phyloP scores from a whole-genome alignment of 2,888 invertebrate genomes.

The Erpobdella octoculata region DNA sequence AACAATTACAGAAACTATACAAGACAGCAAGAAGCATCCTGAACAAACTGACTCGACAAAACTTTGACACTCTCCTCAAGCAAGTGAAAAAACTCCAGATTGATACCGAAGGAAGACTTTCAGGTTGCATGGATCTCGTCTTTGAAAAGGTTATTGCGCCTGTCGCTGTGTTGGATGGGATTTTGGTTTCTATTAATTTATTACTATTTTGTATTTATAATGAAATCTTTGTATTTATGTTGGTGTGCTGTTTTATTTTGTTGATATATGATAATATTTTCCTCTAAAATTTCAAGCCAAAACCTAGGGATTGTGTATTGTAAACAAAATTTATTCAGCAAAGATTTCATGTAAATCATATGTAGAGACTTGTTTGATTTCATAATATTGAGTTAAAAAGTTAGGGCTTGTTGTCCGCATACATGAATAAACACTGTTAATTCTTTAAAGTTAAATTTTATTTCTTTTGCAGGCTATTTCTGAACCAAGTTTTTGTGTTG shows the following conservation, averaged over 20 bases:
- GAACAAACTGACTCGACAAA: slow-evolving; percentile 88
- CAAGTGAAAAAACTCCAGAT: slow-evolving; percentile 72
- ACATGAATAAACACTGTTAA: background rate
- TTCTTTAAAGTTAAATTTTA: background rate
- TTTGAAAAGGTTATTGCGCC: slow-evolving; percentile 91
- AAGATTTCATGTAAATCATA: no score
- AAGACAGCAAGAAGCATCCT: slow-evolving; percentile 77
- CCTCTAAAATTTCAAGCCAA: background rate
- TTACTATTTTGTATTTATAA: slow-evolving; percentile 33
- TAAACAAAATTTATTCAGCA: no score
- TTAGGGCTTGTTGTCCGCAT: no score
- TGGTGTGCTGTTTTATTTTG: background rate
- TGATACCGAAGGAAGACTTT: slow-evolving; percentile 68
- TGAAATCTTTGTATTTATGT: background rate
- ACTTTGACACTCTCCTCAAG: slow-evolving; percentile 72
- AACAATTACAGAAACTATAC: slow-evolving; percentile 69
- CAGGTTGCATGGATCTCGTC: slow-evolving; percentile 77
- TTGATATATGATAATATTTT: background rate
- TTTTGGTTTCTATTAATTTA: slow-evolving; percentile 69
- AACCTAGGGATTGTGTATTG: no score
- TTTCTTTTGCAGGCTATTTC: slow-evolving; percentile 64
- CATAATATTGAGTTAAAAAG: no score
- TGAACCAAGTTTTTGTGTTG: slow-evolving; percentile 84
- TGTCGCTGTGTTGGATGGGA: background rate
- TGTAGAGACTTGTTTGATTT: no score